These are phyloP conservation scores for Lomographa bimaculata DNA, from an alignment of 2,888 invertebrate genomes.

Conservation along the genomic window DNA sequence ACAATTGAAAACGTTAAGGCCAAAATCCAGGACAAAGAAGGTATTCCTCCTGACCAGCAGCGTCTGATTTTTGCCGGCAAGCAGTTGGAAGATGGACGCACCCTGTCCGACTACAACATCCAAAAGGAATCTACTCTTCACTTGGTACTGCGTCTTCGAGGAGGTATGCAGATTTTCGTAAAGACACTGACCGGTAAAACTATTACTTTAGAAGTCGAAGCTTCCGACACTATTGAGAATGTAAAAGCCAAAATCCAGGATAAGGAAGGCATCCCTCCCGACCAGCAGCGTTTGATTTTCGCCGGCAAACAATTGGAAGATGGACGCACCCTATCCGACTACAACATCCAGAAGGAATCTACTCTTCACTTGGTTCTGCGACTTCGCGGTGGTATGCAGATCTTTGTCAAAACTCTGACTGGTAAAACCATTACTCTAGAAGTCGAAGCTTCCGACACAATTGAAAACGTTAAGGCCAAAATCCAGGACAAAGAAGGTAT, in stretches of 20 bases:
- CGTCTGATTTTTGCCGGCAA: conserved; percentile 33
- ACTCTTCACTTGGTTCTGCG: conserved; percentile 31
- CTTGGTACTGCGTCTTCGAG: conserved; percentile 32
- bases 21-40: conserved; percentile 35
- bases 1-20: conserved; percentile 34
- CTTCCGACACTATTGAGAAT: conserved; percentile 31
- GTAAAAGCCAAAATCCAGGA: conserved; percentile 34
- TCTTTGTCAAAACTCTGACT: conserved; percentile 32
- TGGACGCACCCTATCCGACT: conserved; percentile 31
- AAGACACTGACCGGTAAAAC: conserved; percentile 33
- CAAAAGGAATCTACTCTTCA: conserved; percentile 33
- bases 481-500: conserved; percentile 36
- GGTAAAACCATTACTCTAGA: conserved; percentile 32
- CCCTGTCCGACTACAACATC: conserved; percentile 31
- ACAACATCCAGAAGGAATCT: conserved; percentile 35
- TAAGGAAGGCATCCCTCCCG: conserved; percentile 34
- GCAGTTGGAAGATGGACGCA: conserved; percentile 33
- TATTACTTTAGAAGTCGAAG: conserved; percentile 31
- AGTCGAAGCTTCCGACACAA: conserved; percentile 31
- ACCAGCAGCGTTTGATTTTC: conserved; percentile 32
- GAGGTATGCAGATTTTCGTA: conserved; percentile 37
- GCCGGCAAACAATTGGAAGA: conserved; percentile 35
- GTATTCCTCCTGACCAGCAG: conserved; percentile 34
- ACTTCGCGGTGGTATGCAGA: conserved; percentile 36
- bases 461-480: conserved; percentile 33